Base-by-base conservation (phyloP, 2,888 invertebrate genomes). In the Andrena bicolor region DNA sequence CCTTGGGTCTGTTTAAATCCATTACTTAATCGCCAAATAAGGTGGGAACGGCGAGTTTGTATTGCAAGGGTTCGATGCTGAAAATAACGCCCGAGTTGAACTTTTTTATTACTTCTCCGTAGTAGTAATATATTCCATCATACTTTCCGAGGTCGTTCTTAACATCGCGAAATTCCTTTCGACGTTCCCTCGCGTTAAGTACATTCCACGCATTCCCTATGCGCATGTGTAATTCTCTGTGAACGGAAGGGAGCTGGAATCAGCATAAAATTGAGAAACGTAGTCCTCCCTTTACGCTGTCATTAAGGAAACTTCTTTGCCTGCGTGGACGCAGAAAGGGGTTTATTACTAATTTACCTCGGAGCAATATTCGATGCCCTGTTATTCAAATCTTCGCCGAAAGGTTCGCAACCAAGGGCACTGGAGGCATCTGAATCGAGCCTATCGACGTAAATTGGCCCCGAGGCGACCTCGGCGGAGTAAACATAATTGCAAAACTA, bases 191-290 rank as follows among this genome's bases (percentile, higher is more conserved):
- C 16, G 35, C 13, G 20, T 23, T 6, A 32, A 64, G 26, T 3
- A 26, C 5, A 30, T 58, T 49, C 49, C 60, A 65, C 66, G 49
- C 35, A 68, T 70, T 78, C 80, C 80, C 82, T 79, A 77, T 80
- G 80, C 64, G 72, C 69, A 56, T 73, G 70, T 81, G 83, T 74
- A 83, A 84, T 81, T 41, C 72, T 74, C n/a, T 51, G 10, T 20
- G 5, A 49, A 61, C 51, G 49, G 16, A 32, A 30, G 32, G 23
- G 48, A 71, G 60, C 20, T 23, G 16, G 71, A 58, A 76, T 73
- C 84, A 75, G 76, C 84, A 85, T 82, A 76, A 73, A 75, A 80
- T 76, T 84, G 80, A 72, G 73, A 77, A 85, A 84, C 66, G 60
- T 20, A 49, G 32, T 58, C 41, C 77, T 75, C 49, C 35, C 74